Evolutionary conservation across 2,113 vertebrate species (phyloP).

Genomic region (Ceratotherium simum): DNA sequence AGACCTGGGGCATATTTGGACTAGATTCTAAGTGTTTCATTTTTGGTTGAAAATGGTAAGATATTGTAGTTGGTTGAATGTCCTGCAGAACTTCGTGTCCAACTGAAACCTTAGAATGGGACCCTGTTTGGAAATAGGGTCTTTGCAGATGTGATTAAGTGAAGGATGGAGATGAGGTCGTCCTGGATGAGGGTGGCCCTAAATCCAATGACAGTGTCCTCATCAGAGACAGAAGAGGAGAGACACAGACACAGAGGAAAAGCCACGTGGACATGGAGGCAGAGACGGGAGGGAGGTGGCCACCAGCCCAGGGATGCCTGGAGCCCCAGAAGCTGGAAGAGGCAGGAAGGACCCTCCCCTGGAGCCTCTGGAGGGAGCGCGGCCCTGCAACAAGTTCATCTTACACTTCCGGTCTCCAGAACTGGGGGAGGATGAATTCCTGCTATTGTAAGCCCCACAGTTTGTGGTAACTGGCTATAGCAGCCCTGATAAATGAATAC

Average conservation of each 20-base stretch:
- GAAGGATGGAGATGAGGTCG: neutral
- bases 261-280: neutral
- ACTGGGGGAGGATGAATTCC: neutral
- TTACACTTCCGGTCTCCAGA: neutral
- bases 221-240: neutral
- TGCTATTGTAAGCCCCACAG: neutral
- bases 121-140: neutral
- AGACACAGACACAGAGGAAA: neutral
- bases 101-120: too few species aligned
- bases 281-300: neutral
- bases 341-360: neutral
- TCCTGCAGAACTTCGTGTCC: too few species aligned
- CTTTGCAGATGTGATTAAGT: too few species aligned
- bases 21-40: neutral
- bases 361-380: fast-evolving
- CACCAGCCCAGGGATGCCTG: neutral
- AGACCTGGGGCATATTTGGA: neutral
- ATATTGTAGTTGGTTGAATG: neutral
- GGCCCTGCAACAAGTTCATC: fast-evolving
- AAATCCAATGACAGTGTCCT: neutral
- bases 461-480: neutral
- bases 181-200: neutral
- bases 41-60: neutral
- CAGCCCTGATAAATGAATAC: too few species aligned
- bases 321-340: neutral